phyloP scores from a whole-genome alignment of 2,888 invertebrate species.

The Choreutis nemorana region DNA sequence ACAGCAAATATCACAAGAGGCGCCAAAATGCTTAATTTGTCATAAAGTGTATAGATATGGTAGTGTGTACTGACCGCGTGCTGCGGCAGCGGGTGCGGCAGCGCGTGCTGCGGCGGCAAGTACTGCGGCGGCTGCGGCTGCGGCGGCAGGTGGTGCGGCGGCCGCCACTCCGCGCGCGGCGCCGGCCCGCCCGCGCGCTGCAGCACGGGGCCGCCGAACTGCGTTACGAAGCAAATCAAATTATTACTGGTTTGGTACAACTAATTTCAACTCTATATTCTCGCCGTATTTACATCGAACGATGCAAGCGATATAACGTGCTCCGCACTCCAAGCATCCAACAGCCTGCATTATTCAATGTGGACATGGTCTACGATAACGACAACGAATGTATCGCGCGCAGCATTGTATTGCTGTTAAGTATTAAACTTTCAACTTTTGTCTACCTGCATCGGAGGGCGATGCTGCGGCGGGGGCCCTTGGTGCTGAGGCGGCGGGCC shows the following conservation, averaged over 20 bases:
- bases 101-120: conserved; percentile 45
- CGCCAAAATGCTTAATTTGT: not conserved
- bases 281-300: no score
- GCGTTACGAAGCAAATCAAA: no score
- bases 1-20: not conserved
- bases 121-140: conserved; percentile 52
- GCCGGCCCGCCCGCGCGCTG: conserved; percentile 40
- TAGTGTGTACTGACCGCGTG: conserved; percentile 31
- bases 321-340: no score
- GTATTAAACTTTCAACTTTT: no score
- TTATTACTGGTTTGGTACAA: no score
- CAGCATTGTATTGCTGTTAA: no score
- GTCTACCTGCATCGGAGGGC: conserved; percentile 71
- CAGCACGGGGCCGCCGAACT: conserved; percentile 54
- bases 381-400: no score
- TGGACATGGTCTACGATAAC: no score
- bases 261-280: no score
- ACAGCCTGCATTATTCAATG: no score
- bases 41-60: not conserved
- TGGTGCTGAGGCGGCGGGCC: conserved; percentile 53
- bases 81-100: conserved; percentile 53
- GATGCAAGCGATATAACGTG: no score
- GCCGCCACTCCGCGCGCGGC: conserved; percentile 48
- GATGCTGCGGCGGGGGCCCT: conserved; percentile 65
- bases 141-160: conserved; percentile 46